A percentile compares a stretch with the other conserved stretches of the same genome.
Evolutionary conservation across 2,113 vertebrate species (phyloP).

Genomic region (Malurus cyaneus): DNA sequence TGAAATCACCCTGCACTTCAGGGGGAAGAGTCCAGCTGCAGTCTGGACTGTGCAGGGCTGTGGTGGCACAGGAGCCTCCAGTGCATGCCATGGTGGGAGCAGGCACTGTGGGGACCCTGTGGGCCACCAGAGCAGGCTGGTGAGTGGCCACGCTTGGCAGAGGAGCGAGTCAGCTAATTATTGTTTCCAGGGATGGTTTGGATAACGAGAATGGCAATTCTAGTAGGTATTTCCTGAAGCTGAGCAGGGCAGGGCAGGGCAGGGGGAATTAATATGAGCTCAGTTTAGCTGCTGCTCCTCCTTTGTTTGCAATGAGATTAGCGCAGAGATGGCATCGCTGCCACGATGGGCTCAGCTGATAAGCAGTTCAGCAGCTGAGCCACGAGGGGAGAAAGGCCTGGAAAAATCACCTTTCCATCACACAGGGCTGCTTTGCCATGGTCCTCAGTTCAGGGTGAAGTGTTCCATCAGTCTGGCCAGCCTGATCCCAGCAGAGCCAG

Average conservation of each 20-base stretch:
- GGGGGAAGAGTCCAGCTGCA: fast-evolving
- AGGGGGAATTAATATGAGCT: slow-evolving; percentile 1
- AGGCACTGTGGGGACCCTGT: fast-evolving
- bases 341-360: neutral
- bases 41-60: fast-evolving
- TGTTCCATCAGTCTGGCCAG: fast-evolving
- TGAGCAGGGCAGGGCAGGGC: neutral
- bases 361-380: neutral
- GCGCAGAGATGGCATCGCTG: neutral
- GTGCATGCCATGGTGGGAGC: neutral
- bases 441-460: neutral
- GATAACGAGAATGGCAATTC: neutral
- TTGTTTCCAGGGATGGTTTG: neutral
- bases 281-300: slow-evolving; percentile 25
- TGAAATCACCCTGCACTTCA: neutral
- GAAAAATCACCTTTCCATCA: neutral
- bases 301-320: slow-evolving; percentile 46
- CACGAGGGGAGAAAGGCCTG: fast-evolving
- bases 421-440: neutral
- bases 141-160: neutral
- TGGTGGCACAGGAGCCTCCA: neutral
- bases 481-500: neutral
- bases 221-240: slow-evolving; percentile 2
- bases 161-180: neutral
- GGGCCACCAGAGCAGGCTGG: neutral